Evolutionary conservation across 2,113 vertebrate genomes (phyloP), one percentile per base, ranked within the genome.

Genomic region (Mormoops blainvillei): DNA sequence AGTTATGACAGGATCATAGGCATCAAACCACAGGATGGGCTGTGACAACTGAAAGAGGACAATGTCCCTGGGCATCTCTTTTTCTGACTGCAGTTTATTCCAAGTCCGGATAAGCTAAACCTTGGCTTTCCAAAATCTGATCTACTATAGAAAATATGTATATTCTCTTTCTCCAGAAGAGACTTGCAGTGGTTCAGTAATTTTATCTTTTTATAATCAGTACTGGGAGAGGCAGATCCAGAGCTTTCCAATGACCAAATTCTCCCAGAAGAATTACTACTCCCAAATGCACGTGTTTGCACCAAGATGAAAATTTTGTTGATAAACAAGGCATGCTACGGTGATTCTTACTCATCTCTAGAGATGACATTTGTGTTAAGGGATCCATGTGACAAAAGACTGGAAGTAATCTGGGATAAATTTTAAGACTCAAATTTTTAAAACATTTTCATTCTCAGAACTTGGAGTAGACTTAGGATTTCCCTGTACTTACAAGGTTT

Each of bases 371-470:
- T 50, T 73, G 45, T 28, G 56, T 38, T 67, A 10, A 61, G 3
- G 54, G 68, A 48, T 7, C 9, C 8, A 26, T 58, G 16, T 48
- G 65, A 76, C 73, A 78, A 54, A 82, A 82, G 31, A 67, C 7
- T 22, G 63, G 8, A 76, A 68, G 36, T 20, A 48, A 89, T 43
- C 68, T 93, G 54, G 9, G 88, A 52, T 78, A 31, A 58, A 65
- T 73, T 61, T 61, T 36, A 76, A 45, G 54, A 33, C 52, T 2
- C 28, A 28, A 67, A 74, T 31, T 88, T 92, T 77, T 2, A 61
- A 78, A 91, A 43, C 48, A 54, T 26, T 70, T 71, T 78, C 45
- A 71, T 36, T 52, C 87, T 95, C 38, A 82, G 65, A 86, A 90
- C 38, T 48, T 45, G 89, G 31, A 41, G 15, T 9, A 76, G 58